Evolutionary conservation across 2,888 invertebrate genomes (phyloP), one percentile per base, ranked within the genome.

Genomic region (Amaurobius ferox): DNA sequence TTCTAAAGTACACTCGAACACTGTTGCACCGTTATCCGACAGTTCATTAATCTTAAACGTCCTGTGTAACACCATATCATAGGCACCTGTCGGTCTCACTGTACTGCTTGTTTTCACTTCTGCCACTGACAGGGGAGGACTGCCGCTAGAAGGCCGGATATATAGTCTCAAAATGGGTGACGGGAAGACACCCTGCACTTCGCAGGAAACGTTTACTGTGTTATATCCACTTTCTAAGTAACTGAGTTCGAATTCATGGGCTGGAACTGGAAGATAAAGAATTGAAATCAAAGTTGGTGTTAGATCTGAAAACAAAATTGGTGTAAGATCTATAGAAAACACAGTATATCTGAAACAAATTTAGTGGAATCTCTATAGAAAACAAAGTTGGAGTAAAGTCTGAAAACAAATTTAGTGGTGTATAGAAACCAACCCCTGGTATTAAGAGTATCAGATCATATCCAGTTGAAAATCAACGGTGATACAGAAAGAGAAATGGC

Each of bases 1-100:
- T 23, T 87, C 86, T 30, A 88, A 62, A 28, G 73, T 70, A 80
- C 88, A 88, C 71, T 88, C 88, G 66, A 88, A 88, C 23, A 87
- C 83, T 19, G 79, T 79, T 28, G 79, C 87, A 80, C 80, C 78
- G 29, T 80, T 73, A 16, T n/a, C 40, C 9, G 79, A 70, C 3
- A 87, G 55, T 29, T 83, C 78, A 23, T 35, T 55, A 26, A 76
- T 44, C n/a, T 62, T 68, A 79, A 87, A 83, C 66, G 74, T 83
- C 87, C 79, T 30, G 23, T 87, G 64, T 39, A 87, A 26, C 0
- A 78, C 35, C 16, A 72, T 71, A 32, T 87, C 83, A 23, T 70
- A 87, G 9, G 80, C 68, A 29, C 87, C 87, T 2, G 71, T 64
- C 28, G 74, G 66, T 62, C 44, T 39, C n/a, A 62, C 61, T 44